Evolutionary conservation across 2,888 invertebrate species (phyloP).

Genomic region (Oasisia sp.): DNA sequence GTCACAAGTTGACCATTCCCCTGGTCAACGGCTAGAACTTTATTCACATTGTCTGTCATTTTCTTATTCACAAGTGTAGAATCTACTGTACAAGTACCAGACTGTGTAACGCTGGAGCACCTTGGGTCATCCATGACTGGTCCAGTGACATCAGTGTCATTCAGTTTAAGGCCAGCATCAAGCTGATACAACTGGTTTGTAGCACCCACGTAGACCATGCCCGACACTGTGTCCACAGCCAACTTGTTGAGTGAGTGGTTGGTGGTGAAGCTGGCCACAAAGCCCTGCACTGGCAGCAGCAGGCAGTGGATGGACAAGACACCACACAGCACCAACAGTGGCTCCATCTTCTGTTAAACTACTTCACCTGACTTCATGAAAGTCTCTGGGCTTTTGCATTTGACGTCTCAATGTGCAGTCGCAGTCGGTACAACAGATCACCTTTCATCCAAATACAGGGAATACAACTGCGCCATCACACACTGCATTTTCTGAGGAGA

Average conservation of each 20-base stretch:
- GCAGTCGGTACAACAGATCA: background rate
- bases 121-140: slow-evolving; percentile 32
- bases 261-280: background rate
- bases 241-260: background rate
- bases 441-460: too few species aligned
- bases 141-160: slow-evolving; percentile 27
- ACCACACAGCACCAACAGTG: background rate
- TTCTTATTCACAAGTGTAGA: background rate
- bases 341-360: background rate
- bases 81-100: background rate
- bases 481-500: background rate
- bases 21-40: slow-evolving; percentile 54
- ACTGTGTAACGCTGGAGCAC: slow-evolving; percentile 17
- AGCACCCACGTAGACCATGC: background rate
- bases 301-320: background rate
- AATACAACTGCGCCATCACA: background rate
- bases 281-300: background rate
- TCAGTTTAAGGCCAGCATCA: background rate
- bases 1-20: slow-evolving; percentile 53
- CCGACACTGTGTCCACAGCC: background rate
- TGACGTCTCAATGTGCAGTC: background rate
- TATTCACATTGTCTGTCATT: slow-evolving; percentile 56
- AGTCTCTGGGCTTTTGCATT: background rate
- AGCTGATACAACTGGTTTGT: background rate
- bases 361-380: background rate